These are phyloP conservation scores for Chlamydotis undulata DNA, from an alignment of 2,113 vertebrate species.

Conservation along the genomic window DNA sequence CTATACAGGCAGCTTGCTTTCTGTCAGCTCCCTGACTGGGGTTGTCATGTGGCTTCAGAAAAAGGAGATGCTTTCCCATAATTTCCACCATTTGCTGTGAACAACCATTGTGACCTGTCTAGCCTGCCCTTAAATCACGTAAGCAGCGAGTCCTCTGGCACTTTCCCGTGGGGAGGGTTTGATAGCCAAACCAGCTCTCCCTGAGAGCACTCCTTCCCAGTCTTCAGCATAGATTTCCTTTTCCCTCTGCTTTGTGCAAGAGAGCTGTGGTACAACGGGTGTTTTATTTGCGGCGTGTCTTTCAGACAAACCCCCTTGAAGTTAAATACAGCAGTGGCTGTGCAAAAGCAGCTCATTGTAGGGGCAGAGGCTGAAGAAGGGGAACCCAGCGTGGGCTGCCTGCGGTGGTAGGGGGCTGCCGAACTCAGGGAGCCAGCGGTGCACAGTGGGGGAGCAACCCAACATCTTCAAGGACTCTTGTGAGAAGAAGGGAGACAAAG, in stretches of 20 bases:
- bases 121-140: background rate
- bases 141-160: background rate
- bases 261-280: fast-evolving
- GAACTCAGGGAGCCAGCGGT: background rate
- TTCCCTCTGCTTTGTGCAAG: background rate
- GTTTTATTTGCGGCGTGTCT: background rate
- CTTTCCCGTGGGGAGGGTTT: background rate
- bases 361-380: background rate
- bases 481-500: background rate
- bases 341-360: background rate
- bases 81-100: background rate
- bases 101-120: background rate
- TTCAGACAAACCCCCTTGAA: background rate
- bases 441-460: background rate
- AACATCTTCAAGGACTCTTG: background rate
- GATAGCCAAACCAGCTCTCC: background rate
- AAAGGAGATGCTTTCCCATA: background rate
- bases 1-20: background rate
- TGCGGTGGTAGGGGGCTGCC: fast-evolving
- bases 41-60: background rate
- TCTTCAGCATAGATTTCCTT: background rate
- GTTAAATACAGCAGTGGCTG: background rate
- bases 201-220: background rate
- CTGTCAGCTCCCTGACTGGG: background rate
- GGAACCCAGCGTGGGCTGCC: background rate